A percentile compares a stretch with the other conserved stretches of the same genome.
These are phyloP conservation scores for Ganaspis brasiliensis DNA, from an alignment of 2,888 invertebrate species.

Conservation along the genomic window DNA sequence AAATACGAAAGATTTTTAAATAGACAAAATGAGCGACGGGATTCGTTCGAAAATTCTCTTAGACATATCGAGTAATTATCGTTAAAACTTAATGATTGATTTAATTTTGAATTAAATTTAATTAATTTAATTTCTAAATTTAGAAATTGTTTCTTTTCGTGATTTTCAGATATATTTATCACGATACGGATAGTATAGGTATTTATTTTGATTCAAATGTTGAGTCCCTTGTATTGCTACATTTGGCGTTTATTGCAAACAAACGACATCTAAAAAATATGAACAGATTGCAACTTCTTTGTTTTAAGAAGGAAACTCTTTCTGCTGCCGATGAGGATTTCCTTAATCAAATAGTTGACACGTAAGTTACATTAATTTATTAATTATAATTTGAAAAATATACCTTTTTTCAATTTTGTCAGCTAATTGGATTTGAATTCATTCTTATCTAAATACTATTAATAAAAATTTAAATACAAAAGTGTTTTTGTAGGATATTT, in stretches of 20 bases:
- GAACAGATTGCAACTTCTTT: constrained; percentile 52
- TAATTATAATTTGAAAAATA: no score
- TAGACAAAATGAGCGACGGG: constrained; percentile 52
- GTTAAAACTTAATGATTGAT: background rate
- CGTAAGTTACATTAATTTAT: background rate
- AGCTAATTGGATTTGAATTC: no score
- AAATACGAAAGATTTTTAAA: constrained; percentile 53
- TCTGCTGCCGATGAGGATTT: constrained; percentile 39
- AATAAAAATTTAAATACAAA: no score
- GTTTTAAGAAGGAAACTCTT: constrained; percentile 45
- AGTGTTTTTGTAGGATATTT: no score
- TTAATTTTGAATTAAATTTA: no score
- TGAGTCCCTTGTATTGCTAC: constrained; percentile 67
- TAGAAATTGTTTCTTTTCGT: constrained; percentile 45
- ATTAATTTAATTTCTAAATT: constrained; percentile 55
- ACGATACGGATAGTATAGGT: constrained; percentile 57
- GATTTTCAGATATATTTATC: constrained; percentile 58
- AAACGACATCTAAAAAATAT: constrained; percentile 9
- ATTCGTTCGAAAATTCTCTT: constrained; percentile 56
- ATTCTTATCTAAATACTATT: no score
- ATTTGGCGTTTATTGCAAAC: constrained; percentile 65
- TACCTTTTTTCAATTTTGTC: no score
- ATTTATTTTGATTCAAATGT: constrained; percentile 67
- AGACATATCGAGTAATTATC: constrained; percentile 53
- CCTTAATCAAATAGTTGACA: constrained; percentile 27